phyloP scores from a whole-genome alignment of 1,140 invertebrate species.

The Myzus persicae region DNA sequence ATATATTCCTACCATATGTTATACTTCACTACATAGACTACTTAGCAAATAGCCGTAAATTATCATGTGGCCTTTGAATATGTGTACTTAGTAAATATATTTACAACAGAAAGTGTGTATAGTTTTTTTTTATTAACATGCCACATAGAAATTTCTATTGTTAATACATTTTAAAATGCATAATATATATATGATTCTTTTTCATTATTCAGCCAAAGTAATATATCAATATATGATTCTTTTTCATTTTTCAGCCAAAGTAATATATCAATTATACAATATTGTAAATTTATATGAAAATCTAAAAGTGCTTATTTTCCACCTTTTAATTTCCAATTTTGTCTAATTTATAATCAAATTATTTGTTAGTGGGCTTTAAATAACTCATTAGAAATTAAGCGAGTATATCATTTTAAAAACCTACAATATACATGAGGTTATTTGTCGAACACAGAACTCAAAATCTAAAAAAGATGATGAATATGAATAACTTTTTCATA shows the following conservation, averaged over 20 bases:
- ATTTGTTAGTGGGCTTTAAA: not conserved
- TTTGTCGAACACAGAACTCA: not conserved
- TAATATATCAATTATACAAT: not conserved
- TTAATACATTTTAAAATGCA: not conserved
- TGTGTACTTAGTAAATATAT: not conserved
- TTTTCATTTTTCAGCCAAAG: not conserved
- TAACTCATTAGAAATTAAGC: not conserved
- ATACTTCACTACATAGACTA: not conserved
- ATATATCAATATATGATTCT: not conserved
- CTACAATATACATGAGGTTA: too few relatives aligned
- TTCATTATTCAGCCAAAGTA: not conserved
- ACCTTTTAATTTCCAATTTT: not conserved
- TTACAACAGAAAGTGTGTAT: not conserved
- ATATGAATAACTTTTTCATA: not conserved
- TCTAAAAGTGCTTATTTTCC: not conserved
- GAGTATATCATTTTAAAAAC: not conserved
- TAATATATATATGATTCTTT: not conserved
- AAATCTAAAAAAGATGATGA: not conserved
- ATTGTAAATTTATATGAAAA: not conserved
- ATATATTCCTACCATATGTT: constrained; percentile 10
- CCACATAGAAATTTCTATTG: not conserved
- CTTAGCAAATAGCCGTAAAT: not conserved
- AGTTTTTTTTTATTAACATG: not conserved
- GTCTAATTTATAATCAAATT: not conserved
- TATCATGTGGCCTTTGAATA: not conserved